Evolutionary conservation across 2,113 vertebrate species (phyloP).

Genomic region (Vicugna pacos): DNA sequence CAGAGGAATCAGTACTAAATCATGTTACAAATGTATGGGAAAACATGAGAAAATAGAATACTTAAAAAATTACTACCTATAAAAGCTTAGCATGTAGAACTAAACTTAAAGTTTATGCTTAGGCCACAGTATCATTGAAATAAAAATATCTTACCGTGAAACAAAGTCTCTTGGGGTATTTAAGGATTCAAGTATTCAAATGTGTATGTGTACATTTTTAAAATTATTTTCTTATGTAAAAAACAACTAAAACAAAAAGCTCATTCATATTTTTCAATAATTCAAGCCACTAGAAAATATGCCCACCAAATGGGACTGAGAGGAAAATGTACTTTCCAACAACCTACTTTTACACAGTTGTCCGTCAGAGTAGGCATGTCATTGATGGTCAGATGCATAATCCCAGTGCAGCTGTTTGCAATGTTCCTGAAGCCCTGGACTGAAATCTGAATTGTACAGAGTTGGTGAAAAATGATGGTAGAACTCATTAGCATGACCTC

Average conservation of each 20-base stretch:
- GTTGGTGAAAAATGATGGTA: conserved; percentile 10
- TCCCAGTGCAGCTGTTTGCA: conserved; percentile 86
- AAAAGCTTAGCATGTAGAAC: background rate
- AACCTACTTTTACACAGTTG: conserved; percentile 90
- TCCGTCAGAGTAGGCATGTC: conserved; percentile 91
- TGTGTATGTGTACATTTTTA: background rate
- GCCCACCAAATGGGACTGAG: background rate
- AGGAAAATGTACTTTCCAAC: background rate
- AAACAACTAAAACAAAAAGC: background rate
- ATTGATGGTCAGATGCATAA: conserved; percentile 89
- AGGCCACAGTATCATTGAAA: background rate
- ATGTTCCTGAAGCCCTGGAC: conserved; percentile 90
- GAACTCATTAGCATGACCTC: background rate
- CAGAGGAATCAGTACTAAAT: conserved; percentile 45
- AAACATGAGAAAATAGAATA: conserved; percentile 29
- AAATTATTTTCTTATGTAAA: conserved; percentile 37
- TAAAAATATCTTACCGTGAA: conserved; percentile 38
- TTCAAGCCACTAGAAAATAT: background rate
- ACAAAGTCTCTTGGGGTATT: background rate
- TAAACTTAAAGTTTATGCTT: background rate
- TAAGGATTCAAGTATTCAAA: conserved; percentile 33
- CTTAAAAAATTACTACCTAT: background rate
- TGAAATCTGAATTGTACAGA: conserved; percentile 87
- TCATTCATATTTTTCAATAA: conserved; percentile 26
- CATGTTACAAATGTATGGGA: background rate